Evolutionary conservation across 2,888 invertebrate genomes (phyloP), one percentile per base, ranked within the genome.

Genomic region (Lasioglossum malachurum): DNA sequence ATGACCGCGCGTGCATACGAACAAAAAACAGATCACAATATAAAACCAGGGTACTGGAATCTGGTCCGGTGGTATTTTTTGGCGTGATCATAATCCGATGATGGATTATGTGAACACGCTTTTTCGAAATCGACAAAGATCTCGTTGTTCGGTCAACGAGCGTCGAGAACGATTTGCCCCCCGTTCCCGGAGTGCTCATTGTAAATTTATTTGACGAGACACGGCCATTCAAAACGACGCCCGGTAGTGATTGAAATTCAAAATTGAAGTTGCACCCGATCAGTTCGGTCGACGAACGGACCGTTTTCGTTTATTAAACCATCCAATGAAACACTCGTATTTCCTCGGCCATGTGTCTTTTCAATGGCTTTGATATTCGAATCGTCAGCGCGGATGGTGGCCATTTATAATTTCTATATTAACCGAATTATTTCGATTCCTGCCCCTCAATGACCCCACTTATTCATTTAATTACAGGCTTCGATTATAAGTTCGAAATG

Each of bases 141-240:
- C 46, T 78, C 69, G 69, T 82, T 84, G 74, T n/a, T 60, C 49
- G 74, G 46, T 69, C 82, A 75, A 84, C 77, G 53, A 71, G 78
- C 74, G 67, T 27, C 27, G 75, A 71, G 31, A 69, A 71, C 84
- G 67, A 72, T n/a, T 64, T 38, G 53, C 4, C 31, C 67, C 44
- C 14, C 0, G 44, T 14, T 44, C 14, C 53, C 35, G 23, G 49
- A 78, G 83, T 83, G 67, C 74, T 83, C 77, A 74, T 82, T 84
- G 83, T 75, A 84, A 84, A 84, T 82, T 82, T 76, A 77, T 78
- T 84, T 75, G 77, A 71, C 73, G 82, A 60, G 57, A 82, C 57
- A 12, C 38, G 57, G 53, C 53, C 67, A 74, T 69, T 69, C 82
- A 53, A 57, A 77, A 69, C 38, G n/a, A 41, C 41, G 49, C 27